phyloP scores from a whole-genome alignment of 1,140 invertebrate genomes.

The Olivierus martensii region DNA sequence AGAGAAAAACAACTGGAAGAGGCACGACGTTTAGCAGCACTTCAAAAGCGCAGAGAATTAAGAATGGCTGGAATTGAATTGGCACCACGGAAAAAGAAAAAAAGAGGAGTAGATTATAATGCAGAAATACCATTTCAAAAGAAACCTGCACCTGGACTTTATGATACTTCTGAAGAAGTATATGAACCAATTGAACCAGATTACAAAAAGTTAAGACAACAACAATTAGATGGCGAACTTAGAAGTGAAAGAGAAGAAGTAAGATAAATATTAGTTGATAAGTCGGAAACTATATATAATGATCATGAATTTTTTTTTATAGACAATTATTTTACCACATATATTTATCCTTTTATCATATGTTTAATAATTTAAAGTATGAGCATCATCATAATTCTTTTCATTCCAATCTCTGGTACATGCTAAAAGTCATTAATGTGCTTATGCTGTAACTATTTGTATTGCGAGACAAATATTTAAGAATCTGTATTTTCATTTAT shows the following conservation, averaged over 20 bases:
- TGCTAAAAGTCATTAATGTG: too few relatives aligned
- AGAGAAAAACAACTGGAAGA: conserved; percentile 97
- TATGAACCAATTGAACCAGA: conserved; percentile 78
- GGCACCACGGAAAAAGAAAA: conserved; percentile 44
- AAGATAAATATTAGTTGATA: conserved; percentile 9
- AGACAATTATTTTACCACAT: too few relatives aligned
- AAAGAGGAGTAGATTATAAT: conserved; percentile 92
- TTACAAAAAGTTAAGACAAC: conserved; percentile 75
- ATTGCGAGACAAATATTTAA: too few relatives aligned
- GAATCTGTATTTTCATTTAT: too few relatives aligned
- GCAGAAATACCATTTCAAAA: conserved; percentile 97
- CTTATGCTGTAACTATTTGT: too few relatives aligned
- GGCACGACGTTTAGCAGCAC: conserved; percentile 81
- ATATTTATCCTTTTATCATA: too few relatives aligned
- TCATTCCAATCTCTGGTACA: too few relatives aligned
- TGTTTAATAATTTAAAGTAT: too few relatives aligned
- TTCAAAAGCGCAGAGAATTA: conserved; percentile 92
- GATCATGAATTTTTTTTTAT: too few relatives aligned
- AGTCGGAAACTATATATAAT: too few relatives aligned
- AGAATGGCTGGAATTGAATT: conserved; percentile 93
- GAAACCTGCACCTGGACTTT: conserved; percentile 75
- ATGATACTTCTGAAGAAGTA: conserved; percentile 78
- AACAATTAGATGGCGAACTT: conserved; percentile 84
- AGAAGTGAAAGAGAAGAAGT: conserved; percentile 77
- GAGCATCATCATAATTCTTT: too few relatives aligned